Base-by-base conservation (phyloP, 2,113 vertebrate genomes). In the Perccottus glenii region DNA sequence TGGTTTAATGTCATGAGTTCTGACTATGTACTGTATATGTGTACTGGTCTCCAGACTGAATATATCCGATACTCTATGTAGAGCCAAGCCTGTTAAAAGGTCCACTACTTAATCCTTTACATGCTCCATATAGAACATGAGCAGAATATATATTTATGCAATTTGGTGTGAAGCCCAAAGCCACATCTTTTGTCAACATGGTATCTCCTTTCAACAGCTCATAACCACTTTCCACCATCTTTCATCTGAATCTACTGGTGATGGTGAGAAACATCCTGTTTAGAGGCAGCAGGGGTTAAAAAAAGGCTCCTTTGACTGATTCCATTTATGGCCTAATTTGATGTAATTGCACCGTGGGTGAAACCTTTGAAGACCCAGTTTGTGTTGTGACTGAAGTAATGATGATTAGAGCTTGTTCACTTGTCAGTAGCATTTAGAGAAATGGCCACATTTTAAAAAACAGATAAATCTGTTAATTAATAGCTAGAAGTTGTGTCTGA, bases 351-450 rank as follows among this genome's bases (percentile, higher is more conserved):
- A 71, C 43, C 48, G 77, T 74, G 91, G 83, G 57, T 87, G 88
- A 93, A 89, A 27, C 88, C 93, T 94, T 93, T 93, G 94, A 94
- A 94, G 92, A 90, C 83, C 86, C 80, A 70, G 12, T 85, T 86
- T 85, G 73, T 91, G 90, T 91, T 81, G 59, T 75, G 81, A 92
- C 91, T 79, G 69, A 73, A 87, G 82, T 79, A 80, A 87, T 85
- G 89, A 90, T 85, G 88, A 94, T 91, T 88, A 89, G 86, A 84
- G 88, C 85, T 83, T 87, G 92, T 92, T 89, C 61, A 82, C 90
- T 88, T 94, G 94, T 95, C 94, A 90, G 88, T 88, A 83, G 87
- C 80, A 85, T 94, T 94, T 85, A 92, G 78, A 83, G 81, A 75
- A 73, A 74, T 69, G 87, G 89, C 88, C 87, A 83, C 83, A 77